phyloP scores from a whole-genome alignment of 2,797 vertebrate species.

The Lepilemur ruficaudatus region DNA sequence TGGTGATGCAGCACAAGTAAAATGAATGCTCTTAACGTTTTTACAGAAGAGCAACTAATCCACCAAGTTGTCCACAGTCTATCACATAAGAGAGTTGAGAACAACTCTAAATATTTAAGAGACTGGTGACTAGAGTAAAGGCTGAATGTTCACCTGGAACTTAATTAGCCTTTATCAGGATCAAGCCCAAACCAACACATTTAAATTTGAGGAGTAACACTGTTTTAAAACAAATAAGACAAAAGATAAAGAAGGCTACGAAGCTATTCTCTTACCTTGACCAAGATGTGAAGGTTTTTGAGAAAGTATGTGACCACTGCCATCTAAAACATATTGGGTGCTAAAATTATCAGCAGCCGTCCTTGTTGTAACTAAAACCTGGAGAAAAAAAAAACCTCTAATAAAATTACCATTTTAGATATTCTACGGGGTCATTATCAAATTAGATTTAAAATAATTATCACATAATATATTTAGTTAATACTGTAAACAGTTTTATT shows the following conservation, averaged over 20 bases:
- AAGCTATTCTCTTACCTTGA: slow-evolving; percentile 87
- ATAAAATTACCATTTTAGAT: slow-evolving; percentile 47
- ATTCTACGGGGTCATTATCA: neutral
- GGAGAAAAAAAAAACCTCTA: neutral
- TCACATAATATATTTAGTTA: neutral
- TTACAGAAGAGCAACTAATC: neutral
- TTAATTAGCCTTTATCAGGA: neutral
- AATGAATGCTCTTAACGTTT: neutral
- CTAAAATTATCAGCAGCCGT: slow-evolving; percentile 92
- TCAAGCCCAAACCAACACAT: neutral
- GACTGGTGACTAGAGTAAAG: neutral
- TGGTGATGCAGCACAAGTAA: neutral
- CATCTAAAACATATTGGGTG: slow-evolving; percentile 91
- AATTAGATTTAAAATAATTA: slow-evolving; percentile 39
- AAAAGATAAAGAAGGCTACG: slow-evolving; percentile 41
- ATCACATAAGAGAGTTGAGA: neutral
- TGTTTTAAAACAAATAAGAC: neutral
- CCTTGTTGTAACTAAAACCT: slow-evolving; percentile 95
- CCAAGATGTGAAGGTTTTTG: slow-evolving; percentile 95
- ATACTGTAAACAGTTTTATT: neutral
- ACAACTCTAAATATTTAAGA: neutral
- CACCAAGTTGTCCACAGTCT: neutral
- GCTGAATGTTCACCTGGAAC: neutral
- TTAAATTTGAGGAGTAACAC: neutral
- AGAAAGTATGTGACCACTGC: slow-evolving; percentile 88